Base-by-base conservation (phyloP, 2,797 vertebrate species). In the Neosilurus hyrtlii region DNA sequence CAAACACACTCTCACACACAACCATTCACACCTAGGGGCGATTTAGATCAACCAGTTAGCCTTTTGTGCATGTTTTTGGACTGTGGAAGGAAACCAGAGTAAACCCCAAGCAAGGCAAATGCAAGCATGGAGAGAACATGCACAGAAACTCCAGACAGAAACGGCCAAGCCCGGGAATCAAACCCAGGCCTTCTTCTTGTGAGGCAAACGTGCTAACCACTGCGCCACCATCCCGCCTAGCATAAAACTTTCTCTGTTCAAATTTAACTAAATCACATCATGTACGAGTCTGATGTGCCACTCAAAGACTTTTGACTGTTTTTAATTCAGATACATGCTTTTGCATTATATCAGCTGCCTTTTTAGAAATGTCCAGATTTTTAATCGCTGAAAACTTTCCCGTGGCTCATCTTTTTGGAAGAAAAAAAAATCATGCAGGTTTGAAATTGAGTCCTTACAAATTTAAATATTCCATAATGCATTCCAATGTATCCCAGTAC, bases 291-390 rank as follows among this genome's bases (percentile, higher is more conserved):
- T 20, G 9, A 51, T 63, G n/a, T 9, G 1, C 37, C 10, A 7
- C 61, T 78, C 9, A 12, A n/a, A 52, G 76, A n/a, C 24, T 62
- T 62, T 18, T 57, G 72, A 74, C 52, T 56, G 30, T 75, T 75
- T 75, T 5, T 14, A 22, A 59, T 57, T n/a, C 18, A 22, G 52
- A 74, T 59, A 59, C 26, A 12, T 59, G 30, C 26, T 59, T 59
- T 78, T 57, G 72, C 18, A 11, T 62, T 18, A 63, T 12, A 78
- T 52, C 61, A 51, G 4, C 37, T 49, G 22, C 35, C 8, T 75
- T 77, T 77, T 9, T 24, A 20, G 6, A 20, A 61, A 26, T 11
- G 51, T 49, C 22, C 9, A 20, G 11, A 22, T 9, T 43, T 61
- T n/a, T n/a, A 14, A 43, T 22, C 26, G 22, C 26, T 12, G 22